Conservation (phyloP, 2,888 invertebrate species). For the Aporophyla lueneburgensis region DNA sequence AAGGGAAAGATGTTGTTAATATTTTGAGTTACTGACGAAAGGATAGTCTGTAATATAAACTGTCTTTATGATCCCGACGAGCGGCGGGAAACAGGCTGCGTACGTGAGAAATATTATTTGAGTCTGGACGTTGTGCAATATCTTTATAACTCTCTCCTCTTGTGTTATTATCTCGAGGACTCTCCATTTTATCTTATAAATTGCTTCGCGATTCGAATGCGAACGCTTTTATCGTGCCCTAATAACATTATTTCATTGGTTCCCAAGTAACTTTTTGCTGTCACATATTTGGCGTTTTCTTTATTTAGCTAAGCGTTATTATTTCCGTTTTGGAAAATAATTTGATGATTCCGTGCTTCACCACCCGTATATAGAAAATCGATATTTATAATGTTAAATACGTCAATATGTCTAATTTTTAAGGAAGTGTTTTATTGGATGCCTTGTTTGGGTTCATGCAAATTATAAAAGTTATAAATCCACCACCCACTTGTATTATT, state of each 20-base stretch:
- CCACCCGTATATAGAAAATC: constrained; percentile 42
- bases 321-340: constrained; percentile 45
- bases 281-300: constrained; percentile 28
- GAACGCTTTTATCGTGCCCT: constrained; percentile 44
- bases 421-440: constrained; percentile 49
- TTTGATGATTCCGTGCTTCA: constrained; percentile 27
- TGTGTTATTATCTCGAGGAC: constrained; percentile 53
- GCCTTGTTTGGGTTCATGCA: constrained; percentile 31
- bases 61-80: constrained; percentile 26
- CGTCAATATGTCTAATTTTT: constrained; percentile 36
- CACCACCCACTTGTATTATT: constrained; percentile 21
- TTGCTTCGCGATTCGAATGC: constrained; percentile 42
- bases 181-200: constrained; percentile 58
- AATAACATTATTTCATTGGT: constrained; percentile 41
- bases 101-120: constrained; percentile 50
- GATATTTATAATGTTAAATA: constrained; percentile 36
- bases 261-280: constrained; percentile 27
- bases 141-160: constrained; percentile 44
- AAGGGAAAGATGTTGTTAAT: not conserved
- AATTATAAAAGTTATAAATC: constrained; percentile 30
- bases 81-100: constrained; percentile 29
- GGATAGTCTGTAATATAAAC: constrained; percentile 26
- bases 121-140: constrained; percentile 43
- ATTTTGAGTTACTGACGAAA: constrained; percentile 16
- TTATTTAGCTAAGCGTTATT: constrained; percentile 46